Percentiles rank a stretch among this genome's conserved stretches.
Evolutionary conservation across 2,113 vertebrate genomes (phyloP).

Genomic region (Gobius niger): DNA sequence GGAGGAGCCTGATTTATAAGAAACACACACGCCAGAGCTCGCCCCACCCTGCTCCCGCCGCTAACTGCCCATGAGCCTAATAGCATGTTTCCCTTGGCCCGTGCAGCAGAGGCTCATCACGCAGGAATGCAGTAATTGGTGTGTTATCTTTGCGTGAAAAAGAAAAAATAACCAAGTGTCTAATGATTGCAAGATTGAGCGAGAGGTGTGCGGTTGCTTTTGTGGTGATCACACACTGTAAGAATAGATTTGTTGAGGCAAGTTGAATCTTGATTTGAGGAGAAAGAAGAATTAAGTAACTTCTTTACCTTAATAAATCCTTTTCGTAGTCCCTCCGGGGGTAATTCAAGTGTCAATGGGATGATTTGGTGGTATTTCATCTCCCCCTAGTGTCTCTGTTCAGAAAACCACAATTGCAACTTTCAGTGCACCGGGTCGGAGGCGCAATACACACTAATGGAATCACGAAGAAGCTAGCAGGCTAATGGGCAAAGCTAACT

Average conservation of each 20-base stretch:
- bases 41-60: constrained; percentile 6
- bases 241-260: not conserved
- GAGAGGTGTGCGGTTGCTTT: constrained; percentile 13
- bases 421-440: too few species aligned
- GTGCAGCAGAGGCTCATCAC: constrained; percentile 20
- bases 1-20: constrained; percentile 32
- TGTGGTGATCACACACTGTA: constrained; percentile 19
- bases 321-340: too few species aligned
- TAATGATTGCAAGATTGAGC: not conserved
- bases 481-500: too few species aligned
- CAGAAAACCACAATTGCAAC: too few species aligned
- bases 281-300: too few species aligned
- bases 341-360: too few species aligned
- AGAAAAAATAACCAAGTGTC: not conserved
- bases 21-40: constrained; percentile 18
- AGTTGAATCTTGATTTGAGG: not conserved
- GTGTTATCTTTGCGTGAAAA: constrained; percentile 29
- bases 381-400: too few species aligned
- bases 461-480: too few species aligned
- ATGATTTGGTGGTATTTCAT: too few species aligned
- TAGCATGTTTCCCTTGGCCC: constrained; percentile 31
- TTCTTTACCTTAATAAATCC: too few species aligned
- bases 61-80: constrained; percentile 39
- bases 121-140: constrained; percentile 35
- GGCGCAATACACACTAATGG: too few species aligned